Percentiles rank a stretch among this genome's conserved stretches.
Conservation (phyloP, 1,140 invertebrate genomes). For the Drosophila obscura region DNA sequence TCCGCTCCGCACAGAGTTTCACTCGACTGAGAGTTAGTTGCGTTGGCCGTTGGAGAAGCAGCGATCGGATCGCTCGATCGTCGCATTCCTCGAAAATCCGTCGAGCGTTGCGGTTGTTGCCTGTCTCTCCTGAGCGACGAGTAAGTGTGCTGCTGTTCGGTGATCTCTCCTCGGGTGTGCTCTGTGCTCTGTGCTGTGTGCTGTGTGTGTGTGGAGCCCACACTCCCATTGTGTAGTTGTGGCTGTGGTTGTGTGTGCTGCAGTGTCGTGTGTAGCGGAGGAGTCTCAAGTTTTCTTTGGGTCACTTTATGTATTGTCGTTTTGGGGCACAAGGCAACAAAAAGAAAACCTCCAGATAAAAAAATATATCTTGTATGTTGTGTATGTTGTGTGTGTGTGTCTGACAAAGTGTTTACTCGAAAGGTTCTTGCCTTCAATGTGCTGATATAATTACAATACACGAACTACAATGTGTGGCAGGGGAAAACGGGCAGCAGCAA, state of each 20-base stretch:
- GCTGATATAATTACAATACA: slow-evolving; percentile 71
- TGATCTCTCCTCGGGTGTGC: slow-evolving; percentile 3
- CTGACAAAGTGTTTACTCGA: slow-evolving; percentile 59
- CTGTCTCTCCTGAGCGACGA: slow-evolving; percentile 70
- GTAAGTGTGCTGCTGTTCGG: slow-evolving; percentile 46
- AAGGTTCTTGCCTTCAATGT: slow-evolving; percentile 75
- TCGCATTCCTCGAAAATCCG: slow-evolving; percentile 68
- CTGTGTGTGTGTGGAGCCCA: neutral
- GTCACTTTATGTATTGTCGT: slow-evolving; percentile 35
- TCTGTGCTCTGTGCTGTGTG: slow-evolving; percentile 10
- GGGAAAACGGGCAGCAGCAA: slow-evolving; percentile 21
- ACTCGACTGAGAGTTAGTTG: neutral
- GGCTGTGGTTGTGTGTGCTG: slow-evolving; percentile 18
- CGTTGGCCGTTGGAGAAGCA: neutral
- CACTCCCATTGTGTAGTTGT: neutral
- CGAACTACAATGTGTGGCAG: neutral
- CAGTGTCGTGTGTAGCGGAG: slow-evolving; percentile 23
- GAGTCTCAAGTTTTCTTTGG: slow-evolving; percentile 70
- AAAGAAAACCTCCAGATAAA: slow-evolving; percentile 69
- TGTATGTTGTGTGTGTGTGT: too few species aligned
- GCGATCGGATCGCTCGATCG: slow-evolving; percentile 26
- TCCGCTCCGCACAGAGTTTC: too few species aligned
- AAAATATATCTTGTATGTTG: slow-evolving; percentile 52
- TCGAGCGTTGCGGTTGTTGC: slow-evolving; percentile 82
- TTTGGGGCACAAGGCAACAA: slow-evolving; percentile 12